phyloP scores from a whole-genome alignment of 2,797 vertebrate genomes.

The Acanthornis magna region DNA sequence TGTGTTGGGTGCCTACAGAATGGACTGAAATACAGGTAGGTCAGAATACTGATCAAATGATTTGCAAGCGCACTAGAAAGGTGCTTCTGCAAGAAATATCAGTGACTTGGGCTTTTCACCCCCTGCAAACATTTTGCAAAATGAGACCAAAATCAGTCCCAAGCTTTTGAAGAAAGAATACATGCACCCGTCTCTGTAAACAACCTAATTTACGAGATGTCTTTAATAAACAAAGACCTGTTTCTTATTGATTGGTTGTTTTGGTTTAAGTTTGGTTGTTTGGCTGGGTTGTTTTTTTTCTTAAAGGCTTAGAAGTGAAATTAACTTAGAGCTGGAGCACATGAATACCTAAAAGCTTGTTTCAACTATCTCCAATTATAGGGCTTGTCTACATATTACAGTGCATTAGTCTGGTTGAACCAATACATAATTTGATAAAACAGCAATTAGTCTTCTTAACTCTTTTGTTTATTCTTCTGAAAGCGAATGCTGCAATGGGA shows the following conservation, averaged over 20 bases:
- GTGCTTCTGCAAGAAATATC: neutral
- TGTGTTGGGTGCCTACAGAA: neutral
- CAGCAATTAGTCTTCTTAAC: neutral
- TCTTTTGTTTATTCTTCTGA: neutral
- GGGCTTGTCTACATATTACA: neutral
- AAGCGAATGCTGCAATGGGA: neutral
- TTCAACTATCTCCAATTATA: neutral
- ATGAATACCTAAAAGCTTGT: constrained; percentile 4
- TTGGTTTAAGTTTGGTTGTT: neutral
- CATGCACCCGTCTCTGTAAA: fast-evolving
- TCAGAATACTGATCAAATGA: neutral
- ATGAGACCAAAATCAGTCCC: neutral
- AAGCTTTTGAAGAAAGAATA: neutral
- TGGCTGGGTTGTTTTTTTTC: neutral
- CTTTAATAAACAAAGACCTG: neutral
- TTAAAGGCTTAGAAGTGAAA: constrained; percentile 11
- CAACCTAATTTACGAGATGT: neutral
- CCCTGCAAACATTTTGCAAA: neutral
- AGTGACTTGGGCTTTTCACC: neutral
- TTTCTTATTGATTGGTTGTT: neutral
- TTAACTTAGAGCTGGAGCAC: neutral
- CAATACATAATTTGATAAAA: constrained; percentile 37
- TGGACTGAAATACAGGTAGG: neutral
- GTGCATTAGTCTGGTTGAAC: constrained; percentile 20
- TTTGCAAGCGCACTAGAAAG: neutral